Conservation (phyloP, 2,113 vertebrate genomes). For the Elephas maximus region DNA sequence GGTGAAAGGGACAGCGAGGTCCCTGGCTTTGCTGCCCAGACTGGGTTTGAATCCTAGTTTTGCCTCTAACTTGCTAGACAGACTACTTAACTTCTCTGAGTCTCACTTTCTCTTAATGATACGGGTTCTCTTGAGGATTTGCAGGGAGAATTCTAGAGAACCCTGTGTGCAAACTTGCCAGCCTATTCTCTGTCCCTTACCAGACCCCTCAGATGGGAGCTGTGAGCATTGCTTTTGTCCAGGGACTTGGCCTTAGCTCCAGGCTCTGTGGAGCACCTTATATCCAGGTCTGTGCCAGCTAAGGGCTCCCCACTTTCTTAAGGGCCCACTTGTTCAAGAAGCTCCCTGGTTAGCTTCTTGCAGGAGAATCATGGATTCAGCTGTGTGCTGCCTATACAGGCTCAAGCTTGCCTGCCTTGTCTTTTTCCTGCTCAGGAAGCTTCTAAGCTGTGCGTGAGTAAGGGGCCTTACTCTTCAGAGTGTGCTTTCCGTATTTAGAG, state of each 20-base stretch:
- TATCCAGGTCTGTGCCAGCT: no score
- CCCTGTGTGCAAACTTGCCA: background rate
- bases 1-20: accelerated
- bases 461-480: background rate
- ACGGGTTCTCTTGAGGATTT: no score
- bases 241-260: background rate
- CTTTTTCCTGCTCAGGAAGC: background rate
- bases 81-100: no score
- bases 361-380: background rate
- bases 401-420: background rate
- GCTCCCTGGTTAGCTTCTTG: background rate
- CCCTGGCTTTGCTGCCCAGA: background rate
- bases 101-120: background rate
- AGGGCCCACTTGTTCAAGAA: background rate
- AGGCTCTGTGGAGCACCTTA: background rate
- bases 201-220: background rate
- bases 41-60: background rate
- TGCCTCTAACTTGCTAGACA: background rate
- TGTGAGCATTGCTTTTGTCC: background rate
- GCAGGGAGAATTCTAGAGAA: accelerated
- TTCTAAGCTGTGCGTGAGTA: background rate
- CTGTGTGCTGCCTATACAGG: background rate
- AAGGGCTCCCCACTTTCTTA: background rate
- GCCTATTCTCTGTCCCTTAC: background rate
- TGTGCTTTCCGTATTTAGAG: no score